Base-by-base conservation (phyloP, 2,888 invertebrate species). In the Apoda limacodes region DNA sequence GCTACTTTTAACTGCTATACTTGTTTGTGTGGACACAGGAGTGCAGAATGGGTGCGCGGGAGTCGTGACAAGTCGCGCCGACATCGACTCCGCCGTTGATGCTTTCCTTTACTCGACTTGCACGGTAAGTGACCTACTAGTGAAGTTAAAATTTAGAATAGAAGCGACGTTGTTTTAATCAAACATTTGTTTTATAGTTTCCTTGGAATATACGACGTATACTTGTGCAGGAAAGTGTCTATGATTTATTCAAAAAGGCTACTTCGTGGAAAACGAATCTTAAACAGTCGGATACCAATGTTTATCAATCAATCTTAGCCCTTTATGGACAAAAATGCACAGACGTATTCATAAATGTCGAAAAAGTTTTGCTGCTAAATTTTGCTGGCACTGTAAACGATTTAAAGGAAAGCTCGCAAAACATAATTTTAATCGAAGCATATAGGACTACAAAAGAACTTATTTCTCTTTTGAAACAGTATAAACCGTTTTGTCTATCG, bases 221-320 rank as follows among this genome's bases (percentile, higher is more conserved):
- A 14, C 39, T 56, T 3, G 57, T 72, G 2, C 69, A 72, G 39
- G 71, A 72, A 37, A 55, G 45, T 37, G 42, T 57, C 2, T 51
- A 55, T 21, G 42, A 52, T 6, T 41, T 44, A 2, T 64, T 71
- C 30, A 55, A 55, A 25, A 38, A 42, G 2, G 40, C 46, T 4
- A 32, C 68, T 3, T 29, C 35, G 11, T 55, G 57, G 54, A 65
- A 60, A 22, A 23, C 36, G 9, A 30, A 33, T n/a, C 5, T 25
- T 2, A 28, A 35, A 28, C 10, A 14, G 10, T 11, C 28, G 13
- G 28, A 35, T 22, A 13, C 30, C 1, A 27, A 40, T n/a, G 9
- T 25, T 2, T 35, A 42, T 9, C 28, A 33, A 0, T 13, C 28
- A 2, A 7, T 15, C 11, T 11, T 13, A 3, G 17, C 15, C 3